Percentiles rank a stretch among this genome's conserved stretches.
phyloP scores from a whole-genome alignment of 1,140 invertebrate species.

The Berghia stephanieae region DNA sequence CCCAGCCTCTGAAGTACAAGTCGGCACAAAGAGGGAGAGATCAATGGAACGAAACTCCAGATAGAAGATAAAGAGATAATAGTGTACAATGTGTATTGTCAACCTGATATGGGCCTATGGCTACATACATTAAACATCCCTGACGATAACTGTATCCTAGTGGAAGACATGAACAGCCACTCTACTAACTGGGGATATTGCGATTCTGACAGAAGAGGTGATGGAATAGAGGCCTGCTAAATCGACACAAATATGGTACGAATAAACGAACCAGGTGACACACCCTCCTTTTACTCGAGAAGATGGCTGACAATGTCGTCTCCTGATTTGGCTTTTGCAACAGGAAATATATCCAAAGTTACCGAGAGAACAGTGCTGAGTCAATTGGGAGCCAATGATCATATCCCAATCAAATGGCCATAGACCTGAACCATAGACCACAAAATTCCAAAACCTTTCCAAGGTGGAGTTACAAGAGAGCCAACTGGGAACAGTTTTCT shows the following conservation, averaged over 20 bases:
- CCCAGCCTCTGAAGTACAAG: background rate
- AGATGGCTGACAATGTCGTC: too few relatives aligned
- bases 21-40: background rate
- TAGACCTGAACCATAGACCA: too few relatives aligned
- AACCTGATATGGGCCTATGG: background rate
- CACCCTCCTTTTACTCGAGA: slow-evolving; percentile 28
- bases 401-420: slow-evolving; percentile 2
- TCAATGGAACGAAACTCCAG: too few relatives aligned
- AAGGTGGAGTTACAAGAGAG: too few relatives aligned
- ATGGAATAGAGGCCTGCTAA: slow-evolving; percentile 33
- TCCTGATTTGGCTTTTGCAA: slow-evolving; percentile 10
- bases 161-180: background rate
- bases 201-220: slow-evolving; percentile 20
- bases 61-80: too few relatives aligned
- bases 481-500: too few relatives aligned
- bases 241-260: slow-evolving; percentile 1
- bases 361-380: background rate
- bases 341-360: background rate
- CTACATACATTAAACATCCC: too few relatives aligned
- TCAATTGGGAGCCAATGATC: slow-evolving; percentile 19
- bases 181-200: background rate
- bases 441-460: too few relatives aligned
- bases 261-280: slow-evolving; percentile 21
- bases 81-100: slow-evolving; percentile 8
- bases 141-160: background rate